Evolutionary conservation across 2,888 invertebrate species (phyloP).

Genomic region (Brachypterus glaber): DNA sequence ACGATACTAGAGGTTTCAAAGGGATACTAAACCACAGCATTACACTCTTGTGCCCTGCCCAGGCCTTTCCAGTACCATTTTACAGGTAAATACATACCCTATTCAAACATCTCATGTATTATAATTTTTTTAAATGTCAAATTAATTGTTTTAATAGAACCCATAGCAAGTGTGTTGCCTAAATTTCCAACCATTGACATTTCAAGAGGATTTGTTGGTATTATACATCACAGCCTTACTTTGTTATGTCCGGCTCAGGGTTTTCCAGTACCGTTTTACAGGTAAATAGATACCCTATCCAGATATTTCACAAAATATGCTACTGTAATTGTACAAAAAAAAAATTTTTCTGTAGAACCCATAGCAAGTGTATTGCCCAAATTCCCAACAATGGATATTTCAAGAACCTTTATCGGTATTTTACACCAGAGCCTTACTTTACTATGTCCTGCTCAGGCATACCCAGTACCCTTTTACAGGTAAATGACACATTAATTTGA

Average conservation of each 20-base stretch:
- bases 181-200: conserved; percentile 40
- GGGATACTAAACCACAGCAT: conserved; percentile 37
- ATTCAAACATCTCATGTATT: too few species aligned
- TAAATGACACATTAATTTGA: conserved; percentile 30
- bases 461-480: conserved; percentile 65
- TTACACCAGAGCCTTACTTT: conserved; percentile 44
- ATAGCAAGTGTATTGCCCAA: conserved; percentile 65
- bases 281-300: too few species aligned
- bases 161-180: conserved; percentile 63
- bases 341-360: conserved; percentile 47
- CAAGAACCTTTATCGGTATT: conserved; percentile 40
- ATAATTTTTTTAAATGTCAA: background rate
- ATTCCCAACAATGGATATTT: conserved; percentile 32
- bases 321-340: background rate
- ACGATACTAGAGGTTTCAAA: conserved; percentile 51
- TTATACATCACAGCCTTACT: conserved; percentile 37
- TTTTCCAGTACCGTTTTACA: background rate
- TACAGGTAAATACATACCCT: conserved; percentile 40
- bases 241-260: background rate
- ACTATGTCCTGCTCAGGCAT: conserved; percentile 58
- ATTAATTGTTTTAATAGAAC: conserved; percentile 44
- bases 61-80: conserved; percentile 52
- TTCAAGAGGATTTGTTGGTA: conserved; percentile 39
- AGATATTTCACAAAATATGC: too few species aligned
- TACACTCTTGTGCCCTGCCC: conserved; percentile 50